Percentiles rank a stretch among this genome's conserved stretches.
phyloP scores from a whole-genome alignment of 2,797 vertebrate genomes.

The Leuciscus waleckii region DNA sequence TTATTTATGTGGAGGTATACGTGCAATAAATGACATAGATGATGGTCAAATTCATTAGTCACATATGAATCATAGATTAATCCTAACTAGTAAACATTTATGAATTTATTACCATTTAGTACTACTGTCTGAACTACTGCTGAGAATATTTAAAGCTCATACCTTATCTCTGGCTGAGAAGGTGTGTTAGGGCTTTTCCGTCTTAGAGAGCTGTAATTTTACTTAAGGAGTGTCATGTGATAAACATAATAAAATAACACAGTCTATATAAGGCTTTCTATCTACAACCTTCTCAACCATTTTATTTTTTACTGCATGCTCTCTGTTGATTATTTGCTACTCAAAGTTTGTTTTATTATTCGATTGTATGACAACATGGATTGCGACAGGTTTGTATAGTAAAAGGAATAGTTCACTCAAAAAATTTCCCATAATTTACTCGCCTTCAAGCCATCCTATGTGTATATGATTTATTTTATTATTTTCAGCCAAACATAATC shows the following conservation, averaged over 20 bases:
- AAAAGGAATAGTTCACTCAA: background rate
- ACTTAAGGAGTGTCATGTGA: background rate
- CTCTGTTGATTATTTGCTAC: background rate
- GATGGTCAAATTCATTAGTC: background rate
- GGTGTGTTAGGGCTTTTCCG: constrained; percentile 4
- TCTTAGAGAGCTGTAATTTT: background rate
- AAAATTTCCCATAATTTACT: background rate
- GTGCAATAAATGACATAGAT: too few species aligned
- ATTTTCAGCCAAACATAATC: background rate
- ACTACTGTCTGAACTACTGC: constrained; percentile 17
- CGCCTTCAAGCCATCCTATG: background rate
- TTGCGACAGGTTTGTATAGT: background rate
- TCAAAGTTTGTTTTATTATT: background rate
- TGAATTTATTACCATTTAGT: constrained; percentile 10
- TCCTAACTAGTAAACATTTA: constrained; percentile 13
- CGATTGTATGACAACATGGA: background rate
- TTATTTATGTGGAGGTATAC: too few species aligned
- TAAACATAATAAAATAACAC: constrained; percentile 1
- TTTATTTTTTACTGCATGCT: background rate
- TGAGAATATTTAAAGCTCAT: background rate
- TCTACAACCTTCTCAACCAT: background rate
- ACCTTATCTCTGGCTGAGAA: background rate
- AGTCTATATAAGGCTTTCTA: background rate
- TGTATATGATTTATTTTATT: background rate
- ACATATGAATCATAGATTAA: background rate